Percentiles rank a stretch among this genome's conserved stretches.
These are phyloP conservation scores for Vombatus ursinus DNA, from an alignment of 2,113 vertebrate species.

Conservation along the genomic window DNA sequence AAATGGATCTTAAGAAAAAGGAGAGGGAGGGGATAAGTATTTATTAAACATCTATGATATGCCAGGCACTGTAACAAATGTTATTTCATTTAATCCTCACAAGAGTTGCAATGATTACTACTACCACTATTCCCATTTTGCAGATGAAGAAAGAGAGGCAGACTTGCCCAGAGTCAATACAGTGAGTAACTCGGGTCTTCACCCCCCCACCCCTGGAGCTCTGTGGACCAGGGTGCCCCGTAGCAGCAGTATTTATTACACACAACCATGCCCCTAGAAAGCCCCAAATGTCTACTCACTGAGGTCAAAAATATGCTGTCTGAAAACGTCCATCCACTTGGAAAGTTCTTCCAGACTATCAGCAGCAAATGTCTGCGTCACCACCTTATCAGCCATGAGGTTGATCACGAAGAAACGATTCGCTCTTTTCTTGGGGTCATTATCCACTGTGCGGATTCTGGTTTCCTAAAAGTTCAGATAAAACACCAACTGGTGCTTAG, in stretches of 20 bases:
- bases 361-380: slow-evolving; percentile 84
- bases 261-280: slow-evolving; percentile 18
- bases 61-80: too few species aligned
- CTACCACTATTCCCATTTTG: neutral
- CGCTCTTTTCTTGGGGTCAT: slow-evolving; percentile 81
- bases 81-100: too few species aligned
- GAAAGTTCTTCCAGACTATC: slow-evolving; percentile 88
- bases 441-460: slow-evolving; percentile 86
- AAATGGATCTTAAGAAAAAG: too few species aligned
- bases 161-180: neutral
- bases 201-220: neutral
- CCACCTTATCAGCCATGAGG: slow-evolving; percentile 81
- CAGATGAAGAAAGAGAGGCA: neutral
- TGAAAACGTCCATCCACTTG: slow-evolving; percentile 92
- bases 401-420: slow-evolving; percentile 89
- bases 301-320: slow-evolving; percentile 95
- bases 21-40: too few species aligned
- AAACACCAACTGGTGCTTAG: slow-evolving; percentile 31
- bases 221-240: too few species aligned
- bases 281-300: slow-evolving; percentile 85
- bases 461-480: slow-evolving; percentile 87
- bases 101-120: too few species aligned
- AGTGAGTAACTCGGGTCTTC: neutral
- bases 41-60: too few species aligned
- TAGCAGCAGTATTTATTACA: neutral